Evolutionary conservation across 2,113 vertebrate genomes (phyloP), one percentile per base, ranked within the genome.

Genomic region (Nerophis lumbriciformis): DNA sequence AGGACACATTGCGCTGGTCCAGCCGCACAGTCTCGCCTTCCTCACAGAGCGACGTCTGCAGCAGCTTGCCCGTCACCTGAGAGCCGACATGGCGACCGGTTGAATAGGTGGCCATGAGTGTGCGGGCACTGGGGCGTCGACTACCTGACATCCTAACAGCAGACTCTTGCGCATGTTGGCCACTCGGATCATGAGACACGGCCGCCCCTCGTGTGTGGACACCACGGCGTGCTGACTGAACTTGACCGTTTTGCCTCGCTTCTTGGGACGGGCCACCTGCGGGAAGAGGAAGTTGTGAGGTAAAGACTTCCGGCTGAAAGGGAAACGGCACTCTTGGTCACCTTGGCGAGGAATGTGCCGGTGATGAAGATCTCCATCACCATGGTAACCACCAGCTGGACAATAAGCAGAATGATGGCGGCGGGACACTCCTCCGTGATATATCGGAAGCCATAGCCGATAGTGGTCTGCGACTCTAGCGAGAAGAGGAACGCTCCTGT

Each of bases 321-420:
- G 16, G 9, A 13, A 14, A 1, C 1, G 7, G 8, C 5, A 13
- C 13, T 19, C 16, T n/a, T 8, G 28, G 1, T 13, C 72, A 91
- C 90, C 88, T 99, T 99, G 1, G 97, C 97, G 28, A 99, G 87
- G 79, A 99, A 98, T 28, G 97, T 98, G 37, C 97, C 97, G 0
- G 97, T 99, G 90, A 99, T 95, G 85, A 99, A 99, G 83, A 99
- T 97, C 84, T 99, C 96, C 91, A 98, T 90, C 83, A 97, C 94
- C 91, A 95, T 98, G 62, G 97, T 99, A 65, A 98, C 90, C 59
- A 99, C 95, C 44, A 98, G 91, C 84, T 99, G 97, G 11, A 92
- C 83, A 59, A 99, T 97, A 38, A 99, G 97, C 37, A 98, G 92
- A 38, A 97, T 82, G 1, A 98, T 98, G 60, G 96, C 97, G 3